Evolutionary conservation across 2,888 invertebrate genomes (phyloP).

Genomic region (Aradus depressus): DNA sequence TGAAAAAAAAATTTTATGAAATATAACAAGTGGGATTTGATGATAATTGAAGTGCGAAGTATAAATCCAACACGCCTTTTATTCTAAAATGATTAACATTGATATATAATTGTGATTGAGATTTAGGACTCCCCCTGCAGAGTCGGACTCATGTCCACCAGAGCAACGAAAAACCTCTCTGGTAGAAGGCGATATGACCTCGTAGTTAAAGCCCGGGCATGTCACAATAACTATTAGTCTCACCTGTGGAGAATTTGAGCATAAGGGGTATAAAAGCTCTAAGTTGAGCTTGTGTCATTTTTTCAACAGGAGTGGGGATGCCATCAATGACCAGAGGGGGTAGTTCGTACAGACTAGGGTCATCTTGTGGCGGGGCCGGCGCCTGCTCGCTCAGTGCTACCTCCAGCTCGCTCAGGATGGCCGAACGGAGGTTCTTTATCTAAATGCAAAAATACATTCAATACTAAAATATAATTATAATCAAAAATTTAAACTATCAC

Average conservation of each 20-base stretch:
- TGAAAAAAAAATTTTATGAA: too few species aligned
- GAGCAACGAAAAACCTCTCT: too few species aligned
- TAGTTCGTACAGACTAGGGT: slow-evolving; percentile 85
- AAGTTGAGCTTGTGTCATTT: slow-evolving; percentile 97
- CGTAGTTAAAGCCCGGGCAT: too few species aligned
- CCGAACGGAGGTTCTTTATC: slow-evolving; percentile 71
- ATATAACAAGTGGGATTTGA: too few species aligned
- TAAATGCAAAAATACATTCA: slow-evolving; percentile 17
- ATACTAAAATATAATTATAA: background rate
- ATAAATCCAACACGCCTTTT: too few species aligned
- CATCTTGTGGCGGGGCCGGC: slow-evolving; percentile 73
- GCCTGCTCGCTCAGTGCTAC: slow-evolving; percentile 85
- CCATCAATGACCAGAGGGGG: slow-evolving; percentile 94
- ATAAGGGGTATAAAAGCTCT: slow-evolving; percentile 93
- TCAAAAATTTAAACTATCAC: background rate
- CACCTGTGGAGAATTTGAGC: slow-evolving; percentile 91
- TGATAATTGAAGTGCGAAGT: too few species aligned
- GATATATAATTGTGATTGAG: too few species aligned
- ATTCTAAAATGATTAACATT: too few species aligned
- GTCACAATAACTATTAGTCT: too few species aligned
- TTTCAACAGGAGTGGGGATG: slow-evolving; percentile 94
- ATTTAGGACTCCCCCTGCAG: too few species aligned
- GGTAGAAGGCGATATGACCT: too few species aligned
- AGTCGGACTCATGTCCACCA: too few species aligned
- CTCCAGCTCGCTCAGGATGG: slow-evolving; percentile 91